Evolutionary conservation across 2,113 vertebrate genomes (phyloP).

Genomic region (Brachyhypopomus occidentalis): DNA sequence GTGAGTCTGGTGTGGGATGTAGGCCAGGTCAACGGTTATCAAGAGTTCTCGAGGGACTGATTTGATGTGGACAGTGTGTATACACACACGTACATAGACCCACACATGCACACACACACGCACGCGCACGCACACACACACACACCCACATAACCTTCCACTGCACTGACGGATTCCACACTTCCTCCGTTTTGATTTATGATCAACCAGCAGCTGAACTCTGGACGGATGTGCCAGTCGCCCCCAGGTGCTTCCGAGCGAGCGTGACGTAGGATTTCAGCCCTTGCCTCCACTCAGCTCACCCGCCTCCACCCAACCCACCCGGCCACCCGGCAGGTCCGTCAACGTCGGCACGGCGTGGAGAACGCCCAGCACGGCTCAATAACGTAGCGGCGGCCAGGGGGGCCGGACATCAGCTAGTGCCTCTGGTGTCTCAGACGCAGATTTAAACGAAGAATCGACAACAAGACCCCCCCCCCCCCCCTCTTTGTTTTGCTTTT

Average conservation of each 20-base stretch:
- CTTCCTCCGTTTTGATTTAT: constrained; percentile 66
- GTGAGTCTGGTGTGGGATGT: no score
- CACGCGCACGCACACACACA: background rate
- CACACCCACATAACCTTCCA: constrained; percentile 58
- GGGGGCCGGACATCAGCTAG: background rate
- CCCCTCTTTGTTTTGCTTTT: background rate
- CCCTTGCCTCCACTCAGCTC: constrained; percentile 61
- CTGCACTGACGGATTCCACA: constrained; percentile 69
- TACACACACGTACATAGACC: background rate
- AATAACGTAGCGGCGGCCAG: constrained; percentile 28
- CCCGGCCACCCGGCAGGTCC: constrained; percentile 44
- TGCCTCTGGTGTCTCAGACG: background rate
- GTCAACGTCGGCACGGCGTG: constrained; percentile 40
- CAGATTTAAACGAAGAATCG: background rate
- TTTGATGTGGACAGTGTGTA: no score
- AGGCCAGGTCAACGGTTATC: no score
- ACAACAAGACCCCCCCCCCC: no score
- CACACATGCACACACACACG: constrained; percentile 9
- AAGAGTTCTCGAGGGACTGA: no score
- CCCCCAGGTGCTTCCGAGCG: constrained; percentile 70
- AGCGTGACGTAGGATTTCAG: constrained; percentile 66
- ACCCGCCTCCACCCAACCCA: constrained; percentile 50
- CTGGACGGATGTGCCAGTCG: constrained; percentile 73
- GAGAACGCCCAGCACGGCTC: constrained; percentile 46
- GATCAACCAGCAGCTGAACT: constrained; percentile 71